phyloP scores from a whole-genome alignment of 2,113 vertebrate species.

The Tragulus kanchil region DNA sequence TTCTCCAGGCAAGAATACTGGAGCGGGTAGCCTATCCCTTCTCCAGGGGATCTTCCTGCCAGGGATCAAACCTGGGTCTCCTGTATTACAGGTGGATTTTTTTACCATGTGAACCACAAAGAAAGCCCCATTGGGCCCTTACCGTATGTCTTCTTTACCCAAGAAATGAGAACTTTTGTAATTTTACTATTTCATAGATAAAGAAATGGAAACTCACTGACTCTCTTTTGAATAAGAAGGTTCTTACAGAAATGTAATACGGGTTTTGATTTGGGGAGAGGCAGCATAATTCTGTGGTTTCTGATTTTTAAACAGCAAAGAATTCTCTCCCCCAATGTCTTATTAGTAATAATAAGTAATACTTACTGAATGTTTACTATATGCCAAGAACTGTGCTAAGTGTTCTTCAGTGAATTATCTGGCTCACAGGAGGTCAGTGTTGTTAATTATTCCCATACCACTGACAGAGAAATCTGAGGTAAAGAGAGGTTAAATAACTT shows the following conservation, averaged over 20 bases:
- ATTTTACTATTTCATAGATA: background rate
- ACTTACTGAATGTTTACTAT: background rate
- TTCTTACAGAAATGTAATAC: conserved; percentile 2
- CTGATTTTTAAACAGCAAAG: conserved; percentile 40
- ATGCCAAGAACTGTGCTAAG: background rate
- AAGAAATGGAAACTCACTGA: background rate
- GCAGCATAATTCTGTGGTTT: background rate
- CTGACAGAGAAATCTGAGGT: background rate
- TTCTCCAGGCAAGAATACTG: too few species aligned
- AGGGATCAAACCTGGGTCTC: too few species aligned
- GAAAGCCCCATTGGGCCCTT: background rate
- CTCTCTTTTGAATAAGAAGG: background rate
- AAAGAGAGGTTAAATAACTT: conserved; percentile 57
- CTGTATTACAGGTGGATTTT: too few species aligned
- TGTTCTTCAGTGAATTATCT: background rate
- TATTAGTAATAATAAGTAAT: background rate
- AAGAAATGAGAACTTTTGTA: background rate
- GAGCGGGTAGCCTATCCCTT: too few species aligned
- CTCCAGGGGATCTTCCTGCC: too few species aligned
- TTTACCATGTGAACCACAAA: too few species aligned
- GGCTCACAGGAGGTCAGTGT: background rate
- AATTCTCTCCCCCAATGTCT: background rate
- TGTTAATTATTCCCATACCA: background rate
- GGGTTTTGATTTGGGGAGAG: background rate
- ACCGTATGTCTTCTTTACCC: background rate